Conservation (phyloP, 2,797 vertebrate genomes). For the Okamejei kenojei region DNA sequence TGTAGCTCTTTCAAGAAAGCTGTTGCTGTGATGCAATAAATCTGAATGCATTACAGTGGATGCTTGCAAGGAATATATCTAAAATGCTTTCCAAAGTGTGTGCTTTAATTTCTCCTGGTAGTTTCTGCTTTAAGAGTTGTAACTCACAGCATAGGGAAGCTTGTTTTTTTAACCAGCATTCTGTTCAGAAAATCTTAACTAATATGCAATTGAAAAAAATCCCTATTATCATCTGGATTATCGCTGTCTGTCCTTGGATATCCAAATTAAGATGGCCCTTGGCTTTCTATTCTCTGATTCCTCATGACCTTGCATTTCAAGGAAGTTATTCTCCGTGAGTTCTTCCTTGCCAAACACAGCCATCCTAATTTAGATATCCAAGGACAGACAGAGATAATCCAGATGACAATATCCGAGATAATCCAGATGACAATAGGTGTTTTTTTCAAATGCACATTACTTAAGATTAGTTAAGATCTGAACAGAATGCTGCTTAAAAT, state of each 20-base stretch:
- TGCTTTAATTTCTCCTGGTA: neutral
- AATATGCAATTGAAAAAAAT: neutral
- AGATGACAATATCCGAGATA: neutral
- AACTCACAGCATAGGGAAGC: neutral
- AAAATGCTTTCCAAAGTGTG: neutral
- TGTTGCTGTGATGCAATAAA: neutral
- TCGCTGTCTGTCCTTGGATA: neutral
- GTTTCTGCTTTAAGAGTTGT: neutral
- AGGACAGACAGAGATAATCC: neutral
- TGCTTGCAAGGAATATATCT: neutral
- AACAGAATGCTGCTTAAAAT: neutral
- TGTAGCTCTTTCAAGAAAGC: neutral
- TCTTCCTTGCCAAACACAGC: neutral
- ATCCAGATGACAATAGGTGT: neutral
- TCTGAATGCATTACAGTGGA: neutral
- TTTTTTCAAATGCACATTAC: neutral
- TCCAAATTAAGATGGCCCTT: neutral
- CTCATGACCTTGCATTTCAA: neutral
- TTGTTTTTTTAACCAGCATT: neutral
- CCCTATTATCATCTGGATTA: neutral
- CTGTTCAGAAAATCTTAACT: neutral
- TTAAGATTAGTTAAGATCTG: neutral
- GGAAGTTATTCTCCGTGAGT: neutral
- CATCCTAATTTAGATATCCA: neutral
- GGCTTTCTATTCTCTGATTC: neutral